A percentile compares a stretch with the other conserved stretches of the same genome.
Conservation (phyloP, 2,888 invertebrate genomes). For the Rhimphoctona megacephalus region DNA sequence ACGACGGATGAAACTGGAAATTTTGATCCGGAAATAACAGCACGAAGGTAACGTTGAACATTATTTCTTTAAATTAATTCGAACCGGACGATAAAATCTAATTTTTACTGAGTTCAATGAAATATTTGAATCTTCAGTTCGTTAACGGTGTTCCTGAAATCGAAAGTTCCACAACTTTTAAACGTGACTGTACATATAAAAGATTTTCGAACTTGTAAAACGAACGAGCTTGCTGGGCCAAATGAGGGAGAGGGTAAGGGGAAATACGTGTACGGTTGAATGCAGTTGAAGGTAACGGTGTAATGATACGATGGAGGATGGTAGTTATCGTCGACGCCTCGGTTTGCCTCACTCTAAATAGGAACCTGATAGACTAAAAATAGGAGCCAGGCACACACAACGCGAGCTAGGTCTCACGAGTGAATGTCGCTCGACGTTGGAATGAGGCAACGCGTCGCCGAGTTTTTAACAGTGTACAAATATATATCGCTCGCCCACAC, state of each 20-base stretch:
- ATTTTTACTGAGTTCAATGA: neutral
- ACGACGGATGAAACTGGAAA: neutral
- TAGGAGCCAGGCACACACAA: constrained; percentile 73
- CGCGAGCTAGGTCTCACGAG: constrained; percentile 30
- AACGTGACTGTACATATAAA: neutral
- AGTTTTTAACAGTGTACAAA: constrained; percentile 22
- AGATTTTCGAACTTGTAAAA: neutral
- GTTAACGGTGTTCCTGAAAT: neutral
- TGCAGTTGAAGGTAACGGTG: constrained; percentile 9
- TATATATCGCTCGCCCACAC: neutral
- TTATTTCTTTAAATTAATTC: neutral
- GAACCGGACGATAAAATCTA: neutral
- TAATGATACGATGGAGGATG: constrained; percentile 15
- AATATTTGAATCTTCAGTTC: neutral
- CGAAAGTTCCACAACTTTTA: neutral
- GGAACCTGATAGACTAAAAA: constrained; percentile 70
- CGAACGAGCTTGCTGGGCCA: neutral
- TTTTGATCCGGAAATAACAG: neutral
- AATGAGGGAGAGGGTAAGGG: neutral
- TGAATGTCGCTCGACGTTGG: constrained; percentile 49
- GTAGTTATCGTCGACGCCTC: constrained; percentile 48
- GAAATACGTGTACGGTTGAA: neutral
- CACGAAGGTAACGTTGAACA: neutral
- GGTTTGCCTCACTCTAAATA: constrained; percentile 62
- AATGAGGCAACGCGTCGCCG: constrained; percentile 29